These are phyloP conservation scores for Trachelus tabidus DNA, from an alignment of 2,888 invertebrate genomes.

Conservation along the genomic window DNA sequence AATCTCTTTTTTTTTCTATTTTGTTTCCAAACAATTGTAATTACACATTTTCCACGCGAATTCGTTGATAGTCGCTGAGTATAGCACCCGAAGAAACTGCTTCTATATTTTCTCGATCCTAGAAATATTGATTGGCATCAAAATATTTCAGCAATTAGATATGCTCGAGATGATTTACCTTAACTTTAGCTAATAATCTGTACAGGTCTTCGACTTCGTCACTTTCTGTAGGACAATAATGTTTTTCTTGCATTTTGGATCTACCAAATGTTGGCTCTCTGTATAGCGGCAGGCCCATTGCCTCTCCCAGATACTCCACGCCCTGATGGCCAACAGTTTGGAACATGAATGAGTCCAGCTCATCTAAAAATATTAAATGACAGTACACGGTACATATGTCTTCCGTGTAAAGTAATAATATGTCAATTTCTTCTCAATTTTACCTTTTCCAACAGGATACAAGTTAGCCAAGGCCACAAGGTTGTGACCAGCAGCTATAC, in stretches of 20 bases:
- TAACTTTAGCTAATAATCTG: conserved; percentile 80
- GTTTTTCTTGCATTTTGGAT: conserved; percentile 82
- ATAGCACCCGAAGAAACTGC: conserved; percentile 98
- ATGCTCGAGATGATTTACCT: conserved; percentile 66
- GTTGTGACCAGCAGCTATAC: conserved; percentile 93
- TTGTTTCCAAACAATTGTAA: conserved; percentile 59
- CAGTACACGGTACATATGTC: not conserved
- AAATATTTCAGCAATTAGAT: conserved; percentile 9
- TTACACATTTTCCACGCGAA: conserved; percentile 98
- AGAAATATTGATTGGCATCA: conserved; percentile 52
- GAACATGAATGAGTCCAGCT: conserved; percentile 98
- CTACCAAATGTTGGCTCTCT: conserved; percentile 85
- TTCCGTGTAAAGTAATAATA: not conserved
- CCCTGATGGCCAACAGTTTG: conserved; percentile 99
- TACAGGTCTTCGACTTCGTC: conserved; percentile 99
- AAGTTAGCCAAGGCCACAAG: conserved; percentile 97
- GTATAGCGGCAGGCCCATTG: conserved; percentile 93
- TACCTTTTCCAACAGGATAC: conserved; percentile 85
- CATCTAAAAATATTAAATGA: conserved; percentile 71
- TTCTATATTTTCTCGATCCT: conserved; percentile 81
- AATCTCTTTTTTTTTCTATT: conserved; percentile 6
- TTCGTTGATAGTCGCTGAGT: conserved; percentile 97
- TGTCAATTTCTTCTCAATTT: conserved; percentile 25
- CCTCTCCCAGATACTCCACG: conserved; percentile 90
- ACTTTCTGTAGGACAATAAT: conserved; percentile 82